Evolutionary conservation across 2,113 vertebrate species (phyloP).

Genomic region (Sclerurus mexicanus): DNA sequence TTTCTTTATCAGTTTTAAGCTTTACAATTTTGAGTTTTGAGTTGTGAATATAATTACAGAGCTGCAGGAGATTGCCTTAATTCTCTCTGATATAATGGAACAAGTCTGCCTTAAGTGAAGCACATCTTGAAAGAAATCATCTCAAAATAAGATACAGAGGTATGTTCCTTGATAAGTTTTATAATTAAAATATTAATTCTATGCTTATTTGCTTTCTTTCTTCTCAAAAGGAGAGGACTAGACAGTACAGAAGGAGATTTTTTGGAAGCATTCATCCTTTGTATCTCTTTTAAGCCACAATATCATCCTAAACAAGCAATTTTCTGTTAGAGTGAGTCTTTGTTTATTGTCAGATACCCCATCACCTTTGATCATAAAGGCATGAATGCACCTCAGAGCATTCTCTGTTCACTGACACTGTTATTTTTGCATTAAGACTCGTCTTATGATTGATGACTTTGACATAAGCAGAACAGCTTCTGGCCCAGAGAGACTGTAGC

Average conservation of each 20-base stretch:
- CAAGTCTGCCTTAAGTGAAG: neutral
- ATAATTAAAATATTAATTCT: neutral
- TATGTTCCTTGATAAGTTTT: neutral
- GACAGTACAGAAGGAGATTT: neutral
- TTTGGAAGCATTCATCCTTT: neutral
- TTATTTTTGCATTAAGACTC: neutral
- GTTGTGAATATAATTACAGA: neutral
- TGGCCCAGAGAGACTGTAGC: neutral
- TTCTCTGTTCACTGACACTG: neutral
- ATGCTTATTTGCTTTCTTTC: neutral
- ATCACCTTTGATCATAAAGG: constrained; percentile 16
- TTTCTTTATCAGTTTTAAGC: neutral
- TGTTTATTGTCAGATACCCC: constrained; percentile 3
- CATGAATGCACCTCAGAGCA: neutral
- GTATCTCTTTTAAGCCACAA: neutral
- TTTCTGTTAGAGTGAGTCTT: neutral
- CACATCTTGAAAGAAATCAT: neutral
- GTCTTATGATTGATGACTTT: neutral
- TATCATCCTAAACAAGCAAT: neutral
- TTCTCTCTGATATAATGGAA: neutral
- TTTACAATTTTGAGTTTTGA: neutral
- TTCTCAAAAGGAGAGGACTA: neutral
- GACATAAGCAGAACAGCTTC: neutral
- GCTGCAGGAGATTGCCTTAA: neutral
- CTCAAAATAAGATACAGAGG: neutral